phyloP scores from a whole-genome alignment of 2,797 vertebrate species.

The Neopelma chrysocephalum region DNA sequence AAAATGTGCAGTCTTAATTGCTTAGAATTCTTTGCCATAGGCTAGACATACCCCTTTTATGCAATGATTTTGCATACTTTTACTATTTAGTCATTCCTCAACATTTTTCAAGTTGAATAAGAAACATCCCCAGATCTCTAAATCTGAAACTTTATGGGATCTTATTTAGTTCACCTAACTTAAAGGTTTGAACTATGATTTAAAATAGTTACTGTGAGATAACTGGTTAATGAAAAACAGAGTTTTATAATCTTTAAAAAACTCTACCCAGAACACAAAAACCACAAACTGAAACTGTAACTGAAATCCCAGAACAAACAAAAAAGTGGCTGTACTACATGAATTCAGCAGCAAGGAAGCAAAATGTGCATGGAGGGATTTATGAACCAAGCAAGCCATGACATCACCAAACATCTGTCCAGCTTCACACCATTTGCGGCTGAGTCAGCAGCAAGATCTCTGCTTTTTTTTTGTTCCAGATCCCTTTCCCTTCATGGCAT shows the following conservation, averaged over 20 bases:
- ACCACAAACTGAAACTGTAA: background rate
- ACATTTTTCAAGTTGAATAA: background rate
- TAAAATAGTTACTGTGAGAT: background rate
- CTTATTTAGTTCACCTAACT: background rate
- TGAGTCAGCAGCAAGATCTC: background rate
- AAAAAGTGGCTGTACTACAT: background rate
- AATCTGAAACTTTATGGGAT: background rate
- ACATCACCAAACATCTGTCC: background rate
- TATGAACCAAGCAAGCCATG: background rate
- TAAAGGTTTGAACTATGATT: background rate
- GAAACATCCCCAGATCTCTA: background rate
- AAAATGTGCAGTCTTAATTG: background rate
- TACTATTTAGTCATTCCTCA: background rate
- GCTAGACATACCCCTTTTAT: background rate
- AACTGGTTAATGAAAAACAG: slow-evolving; percentile 29
- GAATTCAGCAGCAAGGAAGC: background rate
- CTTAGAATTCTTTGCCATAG: background rate
- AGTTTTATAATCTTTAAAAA: background rate
- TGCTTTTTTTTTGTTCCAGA: background rate
- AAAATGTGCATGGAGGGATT: background rate
- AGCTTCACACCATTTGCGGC: background rate
- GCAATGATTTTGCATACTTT: background rate
- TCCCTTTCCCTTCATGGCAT: background rate
- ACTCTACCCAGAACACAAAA: background rate
- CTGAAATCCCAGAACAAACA: background rate